phyloP scores from a whole-genome alignment of 2,888 invertebrate genomes.

The Ophioninae sp. region DNA sequence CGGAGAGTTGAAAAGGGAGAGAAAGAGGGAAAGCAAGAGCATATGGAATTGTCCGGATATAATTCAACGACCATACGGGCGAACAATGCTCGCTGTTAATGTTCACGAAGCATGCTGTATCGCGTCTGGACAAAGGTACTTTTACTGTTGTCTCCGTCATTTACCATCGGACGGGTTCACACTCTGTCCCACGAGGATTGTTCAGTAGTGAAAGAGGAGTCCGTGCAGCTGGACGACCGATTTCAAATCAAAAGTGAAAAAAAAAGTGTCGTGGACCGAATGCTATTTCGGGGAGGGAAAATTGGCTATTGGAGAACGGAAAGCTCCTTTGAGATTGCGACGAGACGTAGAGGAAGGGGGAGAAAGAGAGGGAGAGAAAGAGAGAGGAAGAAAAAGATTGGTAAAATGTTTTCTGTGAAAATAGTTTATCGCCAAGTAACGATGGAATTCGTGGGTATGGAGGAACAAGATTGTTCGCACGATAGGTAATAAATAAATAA shows the following conservation, averaged over 20 bases:
- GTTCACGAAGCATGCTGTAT: conserved; percentile 54
- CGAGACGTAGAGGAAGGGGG: neutral
- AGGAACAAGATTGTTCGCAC: conserved; percentile 28
- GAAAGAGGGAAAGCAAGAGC: conserved; percentile 39
- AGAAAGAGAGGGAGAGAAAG: neutral
- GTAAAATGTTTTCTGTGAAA: conserved; percentile 77
- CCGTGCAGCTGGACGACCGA: conserved; percentile 29
- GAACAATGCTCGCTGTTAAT: conserved; percentile 57
- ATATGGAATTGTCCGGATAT: conserved; percentile 53
- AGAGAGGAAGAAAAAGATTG: conserved; percentile 47
- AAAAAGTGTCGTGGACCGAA: neutral
- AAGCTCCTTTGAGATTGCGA: neutral
- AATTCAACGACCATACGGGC: conserved; percentile 43
- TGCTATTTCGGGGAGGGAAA: neutral
- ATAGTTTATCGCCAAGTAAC: conserved; percentile 79
- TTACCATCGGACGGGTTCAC: conserved; percentile 3
- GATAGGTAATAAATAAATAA: conserved; percentile 42
- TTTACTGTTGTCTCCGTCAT: conserved; percentile 45
- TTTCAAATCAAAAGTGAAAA: conserved; percentile 10
- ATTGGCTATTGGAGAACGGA: neutral
- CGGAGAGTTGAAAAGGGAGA: conserved; percentile 24
- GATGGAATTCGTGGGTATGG: conserved; percentile 75
- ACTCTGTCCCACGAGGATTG: conserved; percentile 18
- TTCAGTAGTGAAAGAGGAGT: conserved; percentile 48
- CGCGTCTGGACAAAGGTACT: conserved; percentile 39